Conservation (phyloP, 2,888 invertebrate genomes). For the Galerucella calmariensis region DNA sequence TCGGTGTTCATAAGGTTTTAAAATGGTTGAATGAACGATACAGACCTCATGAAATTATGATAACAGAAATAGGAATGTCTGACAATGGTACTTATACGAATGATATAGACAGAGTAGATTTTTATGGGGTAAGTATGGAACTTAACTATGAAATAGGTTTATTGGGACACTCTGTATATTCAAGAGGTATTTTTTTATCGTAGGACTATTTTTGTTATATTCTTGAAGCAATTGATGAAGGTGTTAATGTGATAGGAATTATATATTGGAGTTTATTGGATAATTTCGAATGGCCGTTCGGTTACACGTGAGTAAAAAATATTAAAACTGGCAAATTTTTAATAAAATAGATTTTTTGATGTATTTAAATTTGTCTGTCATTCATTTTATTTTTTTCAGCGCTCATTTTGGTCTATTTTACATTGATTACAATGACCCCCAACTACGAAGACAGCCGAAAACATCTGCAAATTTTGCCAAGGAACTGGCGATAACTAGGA, state of each 20-base stretch:
- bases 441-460: background rate
- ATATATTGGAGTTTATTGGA: conserved; percentile 55
- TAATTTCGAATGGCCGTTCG: conserved; percentile 65
- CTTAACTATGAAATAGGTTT: background rate
- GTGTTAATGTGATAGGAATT: conserved; percentile 61
- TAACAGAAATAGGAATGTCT: conserved; percentile 75
- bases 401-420: conserved; percentile 17
- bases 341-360: too few relatives aligned
- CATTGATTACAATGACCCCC: conserved; percentile 8
- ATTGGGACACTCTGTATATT: background rate
- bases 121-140: conserved; percentile 16
- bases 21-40: conserved; percentile 73
- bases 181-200: background rate
- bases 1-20: conserved; percentile 72
- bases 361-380: too few relatives aligned
- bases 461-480: conserved; percentile 1
- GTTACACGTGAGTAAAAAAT: conserved; percentile 48
- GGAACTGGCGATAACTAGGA: background rate
- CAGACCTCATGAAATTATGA: conserved; percentile 68
- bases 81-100: conserved; percentile 46
- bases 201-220: conserved; percentile 64
- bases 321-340: too few relatives aligned
- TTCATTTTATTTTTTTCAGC: background rate
- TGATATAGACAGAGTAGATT: conserved; percentile 24
- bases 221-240: conserved; percentile 56